Percentiles rank a stretch among this genome's conserved stretches.
Evolutionary conservation across 1,140 invertebrate species (phyloP).

Genomic region (Acromyrmex echinatior): DNA sequence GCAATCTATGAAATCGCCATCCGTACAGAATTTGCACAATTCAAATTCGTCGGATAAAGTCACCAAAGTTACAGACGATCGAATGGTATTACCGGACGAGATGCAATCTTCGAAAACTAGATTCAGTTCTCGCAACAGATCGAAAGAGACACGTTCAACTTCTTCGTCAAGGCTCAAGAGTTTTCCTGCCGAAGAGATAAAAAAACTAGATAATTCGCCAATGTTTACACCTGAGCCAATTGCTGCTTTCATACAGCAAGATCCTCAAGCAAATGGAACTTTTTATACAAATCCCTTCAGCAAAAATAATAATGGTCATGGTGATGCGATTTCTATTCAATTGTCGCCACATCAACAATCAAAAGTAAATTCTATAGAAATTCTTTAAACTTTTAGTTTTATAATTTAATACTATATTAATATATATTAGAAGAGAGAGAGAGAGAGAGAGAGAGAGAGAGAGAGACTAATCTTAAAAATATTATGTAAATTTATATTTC

Average conservation of each 20-base stretch:
- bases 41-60: not conserved
- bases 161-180: constrained; percentile 75
- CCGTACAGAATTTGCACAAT: constrained; percentile 8
- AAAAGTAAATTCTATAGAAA: constrained; percentile 31
- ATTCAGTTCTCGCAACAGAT: constrained; percentile 68
- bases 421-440: not conserved
- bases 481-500: not conserved
- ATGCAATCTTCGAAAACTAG: constrained; percentile 69
- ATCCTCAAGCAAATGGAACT: constrained; percentile 25
- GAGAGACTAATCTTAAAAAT: not conserved
- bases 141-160: constrained; percentile 38
- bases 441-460: no score
- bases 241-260: constrained; percentile 45
- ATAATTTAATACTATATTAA: not conserved
- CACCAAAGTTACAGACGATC: not conserved
- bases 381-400: not conserved
- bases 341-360: constrained; percentile 28
- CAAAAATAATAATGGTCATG: constrained; percentile 38
- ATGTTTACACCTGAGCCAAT: constrained; percentile 40
- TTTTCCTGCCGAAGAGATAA: constrained; percentile 78
- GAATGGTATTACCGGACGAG: not conserved
- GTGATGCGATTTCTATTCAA: not conserved
- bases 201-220: constrained; percentile 56
- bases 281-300: not conserved
- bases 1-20: constrained; percentile 37